phyloP scores from a whole-genome alignment of 2,113 vertebrate genomes.

The Orthonyx spaldingii region DNA sequence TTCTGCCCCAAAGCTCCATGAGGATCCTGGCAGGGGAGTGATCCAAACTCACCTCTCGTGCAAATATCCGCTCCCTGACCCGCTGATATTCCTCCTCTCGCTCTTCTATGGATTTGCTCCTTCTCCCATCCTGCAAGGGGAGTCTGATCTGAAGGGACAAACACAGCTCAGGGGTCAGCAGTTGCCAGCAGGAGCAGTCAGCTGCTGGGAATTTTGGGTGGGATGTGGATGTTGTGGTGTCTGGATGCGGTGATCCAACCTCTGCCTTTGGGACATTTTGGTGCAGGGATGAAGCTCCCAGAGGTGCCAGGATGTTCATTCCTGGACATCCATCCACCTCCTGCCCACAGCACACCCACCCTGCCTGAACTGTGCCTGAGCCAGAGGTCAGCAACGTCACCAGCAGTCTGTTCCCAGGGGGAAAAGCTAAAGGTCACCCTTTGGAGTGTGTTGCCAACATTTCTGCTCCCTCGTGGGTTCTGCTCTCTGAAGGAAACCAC shows the following conservation, averaged over 20 bases:
- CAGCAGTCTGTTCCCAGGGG: neutral
- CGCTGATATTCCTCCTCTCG: conserved; percentile 97
- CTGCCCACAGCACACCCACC: neutral
- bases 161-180: conserved; percentile 73
- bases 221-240: neutral
- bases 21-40: neutral
- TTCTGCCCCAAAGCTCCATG: neutral
- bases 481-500: neutral
- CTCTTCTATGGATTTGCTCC: conserved; percentile 99
- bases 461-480: neutral
- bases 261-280: neutral
- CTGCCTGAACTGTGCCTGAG: neutral
- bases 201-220: neutral
- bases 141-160: conserved; percentile 91
- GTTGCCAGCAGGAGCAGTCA: conserved; percentile 1
- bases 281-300: neutral
- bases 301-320: neutral
- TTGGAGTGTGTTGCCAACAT: neutral
- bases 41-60: conserved; percentile 88
- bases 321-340: neutral
- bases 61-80: conserved; percentile 97
- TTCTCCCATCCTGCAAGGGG: conserved; percentile 95
- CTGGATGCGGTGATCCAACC: neutral
- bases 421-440: neutral
- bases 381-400: neutral